Base-by-base conservation (phyloP, 2,888 invertebrate genomes). In the Tolmerus cingulatus region DNA sequence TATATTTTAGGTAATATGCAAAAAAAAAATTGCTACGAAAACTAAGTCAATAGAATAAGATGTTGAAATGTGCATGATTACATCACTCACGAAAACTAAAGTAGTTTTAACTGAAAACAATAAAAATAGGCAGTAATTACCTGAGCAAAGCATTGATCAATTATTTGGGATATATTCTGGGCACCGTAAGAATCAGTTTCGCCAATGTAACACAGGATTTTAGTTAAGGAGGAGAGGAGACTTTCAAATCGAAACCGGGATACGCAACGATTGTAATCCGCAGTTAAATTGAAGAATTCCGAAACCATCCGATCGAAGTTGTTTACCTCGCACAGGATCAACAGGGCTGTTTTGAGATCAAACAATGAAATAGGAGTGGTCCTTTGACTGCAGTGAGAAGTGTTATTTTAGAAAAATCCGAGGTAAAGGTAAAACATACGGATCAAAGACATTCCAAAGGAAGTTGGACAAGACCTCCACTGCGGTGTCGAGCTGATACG, bases 381-480 rank as follows among this genome's bases (percentile, higher is more conserved):
- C 0, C 92, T 90, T 57, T 91, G 90, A 0, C 92, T 92, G 87
- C 5, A 90, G 89, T 1, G 74, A 76, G 5, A 37, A 16, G 23
- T 12, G 51, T 51, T 79, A 79, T 66, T 19, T 27, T 23, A 27
- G 9, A 27, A 23, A 19, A 66, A n/a, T 0, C 3, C 1, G 27
- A 78, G 16, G 16, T 14, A 46, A 12, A 46, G 43, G 16, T 43
- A n/a, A 14, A n/a, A 8, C 30, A 88, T 90, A 92, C 92, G 92
- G 91, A 90, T 93, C 93, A 89, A 91, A 93, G 76, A 92, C 89
- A 79, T 92, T 92, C 93, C 92, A 93, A 87, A 92, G 91, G 88
- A 93, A 92, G 88, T 92, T 92, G 2, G 91, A 89, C 51, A 93
- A 87, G 2, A 92, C 89, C 0, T 90, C 89, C 0, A 91, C 91